Evolutionary conservation across 2,797 vertebrate genomes (phyloP).

Genomic region (Manis javanica): DNA sequence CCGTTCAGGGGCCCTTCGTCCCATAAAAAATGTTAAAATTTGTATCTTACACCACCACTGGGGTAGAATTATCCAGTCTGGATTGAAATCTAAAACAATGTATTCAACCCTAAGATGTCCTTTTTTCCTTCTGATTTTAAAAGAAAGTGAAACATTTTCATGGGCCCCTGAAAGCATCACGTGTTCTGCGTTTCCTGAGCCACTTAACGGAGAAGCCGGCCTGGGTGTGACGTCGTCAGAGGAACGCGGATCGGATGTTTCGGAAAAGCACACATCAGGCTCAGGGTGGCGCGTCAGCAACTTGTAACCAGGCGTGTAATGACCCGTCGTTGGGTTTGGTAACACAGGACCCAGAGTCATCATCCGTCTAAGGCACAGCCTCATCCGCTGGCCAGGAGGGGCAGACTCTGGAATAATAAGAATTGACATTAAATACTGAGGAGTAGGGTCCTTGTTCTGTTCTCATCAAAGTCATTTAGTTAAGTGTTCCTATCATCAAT

Average conservation of each 20-base stretch:
- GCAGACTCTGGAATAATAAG: background rate
- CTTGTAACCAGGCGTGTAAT: background rate
- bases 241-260: background rate
- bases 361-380: background rate
- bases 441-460: background rate
- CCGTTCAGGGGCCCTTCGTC: background rate
- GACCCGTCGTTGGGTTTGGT: background rate
- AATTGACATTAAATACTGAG: background rate
- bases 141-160: background rate
- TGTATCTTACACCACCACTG: background rate
- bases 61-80: background rate
- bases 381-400: background rate
- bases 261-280: fast-evolving
- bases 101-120: background rate
- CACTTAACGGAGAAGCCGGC: background rate
- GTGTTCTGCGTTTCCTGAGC: no score
- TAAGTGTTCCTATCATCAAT: no score
- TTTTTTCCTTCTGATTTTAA: background rate
- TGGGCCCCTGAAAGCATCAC: background rate
- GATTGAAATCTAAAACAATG: background rate
- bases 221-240: background rate
- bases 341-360: background rate
- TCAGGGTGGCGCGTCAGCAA: fast-evolving
- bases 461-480: background rate
- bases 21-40: background rate